phyloP scores from a whole-genome alignment of 2,888 invertebrate species.

The Boloria selene region DNA sequence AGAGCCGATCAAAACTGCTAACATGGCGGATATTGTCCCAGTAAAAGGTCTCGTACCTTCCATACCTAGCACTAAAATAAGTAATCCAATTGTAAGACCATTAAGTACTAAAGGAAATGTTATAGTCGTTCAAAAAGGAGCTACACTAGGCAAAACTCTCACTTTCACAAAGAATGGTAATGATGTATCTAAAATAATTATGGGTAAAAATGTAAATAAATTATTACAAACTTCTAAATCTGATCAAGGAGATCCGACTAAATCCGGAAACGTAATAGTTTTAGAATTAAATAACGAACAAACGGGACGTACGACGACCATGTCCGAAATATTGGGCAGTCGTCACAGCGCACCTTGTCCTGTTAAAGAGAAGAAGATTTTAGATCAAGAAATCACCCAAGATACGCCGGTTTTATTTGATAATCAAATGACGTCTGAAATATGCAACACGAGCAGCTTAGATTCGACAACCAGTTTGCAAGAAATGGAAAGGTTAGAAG shows the following conservation, averaged over 20 bases:
- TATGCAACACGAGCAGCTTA: constrained; percentile 70
- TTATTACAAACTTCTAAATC: constrained; percentile 69
- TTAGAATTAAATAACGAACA: constrained; percentile 77
- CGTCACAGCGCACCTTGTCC: constrained; percentile 50
- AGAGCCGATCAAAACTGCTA: constrained; percentile 68
- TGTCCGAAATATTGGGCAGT: constrained; percentile 75
- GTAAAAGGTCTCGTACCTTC: constrained; percentile 67
- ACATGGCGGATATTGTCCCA: constrained; percentile 74
- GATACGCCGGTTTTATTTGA: constrained; percentile 82
- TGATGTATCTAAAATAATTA: constrained; percentile 78
- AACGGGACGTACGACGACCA: constrained; percentile 69
- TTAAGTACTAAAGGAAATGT: constrained; percentile 80
- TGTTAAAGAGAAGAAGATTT: constrained; percentile 53
- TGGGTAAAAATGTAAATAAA: constrained; percentile 78
- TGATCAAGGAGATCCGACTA: constrained; percentile 62
- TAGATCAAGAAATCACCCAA: constrained; percentile 70
- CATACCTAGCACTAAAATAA: constrained; percentile 64
- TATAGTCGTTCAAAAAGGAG: constrained; percentile 83
- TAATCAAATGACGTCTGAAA: constrained; percentile 64
- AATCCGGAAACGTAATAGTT: constrained; percentile 75
- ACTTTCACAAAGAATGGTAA: constrained; percentile 74
- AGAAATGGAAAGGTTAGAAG: constrained; percentile 62
- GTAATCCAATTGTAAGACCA: constrained; percentile 72
- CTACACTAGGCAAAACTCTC: constrained; percentile 75
- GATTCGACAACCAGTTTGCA: constrained; percentile 70